Percentiles rank a stretch among this genome's conserved stretches.
phyloP scores from a whole-genome alignment of 2,797 vertebrate species.

The Coregonus ussuriensis region DNA sequence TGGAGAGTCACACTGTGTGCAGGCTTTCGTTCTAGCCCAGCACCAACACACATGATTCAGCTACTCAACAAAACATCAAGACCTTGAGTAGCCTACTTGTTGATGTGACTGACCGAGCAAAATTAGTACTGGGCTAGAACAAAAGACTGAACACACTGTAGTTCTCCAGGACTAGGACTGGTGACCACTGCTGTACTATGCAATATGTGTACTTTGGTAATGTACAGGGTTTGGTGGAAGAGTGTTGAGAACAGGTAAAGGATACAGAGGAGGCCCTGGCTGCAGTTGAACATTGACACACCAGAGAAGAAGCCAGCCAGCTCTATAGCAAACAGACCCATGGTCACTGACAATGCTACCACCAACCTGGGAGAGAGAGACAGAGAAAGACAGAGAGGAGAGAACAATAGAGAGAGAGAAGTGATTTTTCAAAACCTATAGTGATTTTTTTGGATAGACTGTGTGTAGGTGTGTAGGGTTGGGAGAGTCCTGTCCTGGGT shows the following conservation, averaged over 20 bases:
- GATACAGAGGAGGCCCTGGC: slow-evolving; percentile 90
- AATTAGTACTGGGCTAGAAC: background rate
- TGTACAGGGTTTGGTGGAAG: background rate
- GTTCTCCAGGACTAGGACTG: background rate
- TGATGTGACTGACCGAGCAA: background rate
- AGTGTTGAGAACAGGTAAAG: slow-evolving; percentile 57
- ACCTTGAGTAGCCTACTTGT: background rate
- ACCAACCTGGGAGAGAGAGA: slow-evolving; percentile 74
- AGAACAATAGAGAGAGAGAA: background rate
- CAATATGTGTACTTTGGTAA: background rate
- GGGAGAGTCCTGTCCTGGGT: background rate
- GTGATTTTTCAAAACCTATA: background rate
- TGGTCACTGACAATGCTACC: slow-evolving; percentile 80
- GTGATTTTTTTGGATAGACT: background rate
- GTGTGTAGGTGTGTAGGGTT: background rate
- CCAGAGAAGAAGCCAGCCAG: slow-evolving; percentile 87
- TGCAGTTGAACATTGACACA: slow-evolving; percentile 90
- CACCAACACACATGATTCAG: background rate
- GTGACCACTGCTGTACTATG: background rate
- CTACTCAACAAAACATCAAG: background rate
- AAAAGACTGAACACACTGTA: background rate
- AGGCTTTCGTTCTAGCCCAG: background rate
- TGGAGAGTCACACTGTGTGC: background rate
- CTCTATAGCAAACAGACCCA: slow-evolving; percentile 84
- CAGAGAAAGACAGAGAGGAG: background rate